Conservation (phyloP, 2,113 vertebrate genomes). For the Odobenus rosmarus region DNA sequence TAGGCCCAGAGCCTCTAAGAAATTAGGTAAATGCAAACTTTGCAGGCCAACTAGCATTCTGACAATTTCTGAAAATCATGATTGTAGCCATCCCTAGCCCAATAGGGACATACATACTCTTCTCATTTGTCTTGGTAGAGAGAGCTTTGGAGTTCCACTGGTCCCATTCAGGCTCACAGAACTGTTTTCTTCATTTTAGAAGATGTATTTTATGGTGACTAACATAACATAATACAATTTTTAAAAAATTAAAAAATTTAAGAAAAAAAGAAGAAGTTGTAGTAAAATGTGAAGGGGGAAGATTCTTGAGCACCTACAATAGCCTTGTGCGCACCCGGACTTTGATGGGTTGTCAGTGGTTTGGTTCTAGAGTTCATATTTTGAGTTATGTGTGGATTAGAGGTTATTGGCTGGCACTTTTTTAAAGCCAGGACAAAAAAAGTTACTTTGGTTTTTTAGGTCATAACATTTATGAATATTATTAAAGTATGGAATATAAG, state of each 20-base stretch:
- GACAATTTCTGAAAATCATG: constrained; percentile 9
- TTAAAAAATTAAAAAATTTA: too few species aligned
- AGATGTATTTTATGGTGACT: neutral
- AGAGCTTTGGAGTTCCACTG: neutral
- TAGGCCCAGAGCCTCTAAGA: constrained; percentile 9
- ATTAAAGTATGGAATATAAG: constrained; percentile 44
- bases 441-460: constrained; percentile 52
- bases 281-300: neutral
- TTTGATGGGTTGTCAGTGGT: neutral
- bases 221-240: too few species aligned
- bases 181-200: neutral
- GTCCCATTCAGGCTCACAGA: neutral
- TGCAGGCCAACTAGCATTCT: neutral
- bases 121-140: constrained; percentile 32
- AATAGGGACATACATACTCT: neutral
- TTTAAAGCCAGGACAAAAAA: constrained; percentile 14
- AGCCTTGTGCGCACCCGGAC: neutral
- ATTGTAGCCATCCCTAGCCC: neutral
- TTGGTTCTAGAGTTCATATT: constrained; percentile 28
- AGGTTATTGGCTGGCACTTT: constrained; percentile 43
- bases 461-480: constrained; percentile 58
- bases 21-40: constrained; percentile 57
- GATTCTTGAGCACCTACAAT: neutral
- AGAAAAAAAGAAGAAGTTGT: neutral
- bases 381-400: constrained; percentile 17